Conservation (phyloP, 2,113 vertebrate genomes). For the Gila orcuttii region DNA sequence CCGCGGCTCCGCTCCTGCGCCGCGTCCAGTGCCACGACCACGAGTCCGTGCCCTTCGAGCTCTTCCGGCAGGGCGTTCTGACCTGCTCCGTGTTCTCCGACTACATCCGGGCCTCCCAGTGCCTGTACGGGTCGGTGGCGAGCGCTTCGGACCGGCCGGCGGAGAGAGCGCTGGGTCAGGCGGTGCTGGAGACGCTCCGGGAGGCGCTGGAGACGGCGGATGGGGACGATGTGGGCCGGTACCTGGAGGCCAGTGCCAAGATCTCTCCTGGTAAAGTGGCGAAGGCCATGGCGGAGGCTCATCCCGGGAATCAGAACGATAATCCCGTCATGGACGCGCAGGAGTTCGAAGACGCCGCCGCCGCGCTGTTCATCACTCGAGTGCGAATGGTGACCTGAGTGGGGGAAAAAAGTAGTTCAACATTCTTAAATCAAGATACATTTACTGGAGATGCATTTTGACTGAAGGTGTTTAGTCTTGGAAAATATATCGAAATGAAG, state of each 20-base stretch:
- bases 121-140: slow-evolving; percentile 82
- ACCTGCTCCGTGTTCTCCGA: slow-evolving; percentile 89
- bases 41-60: slow-evolving; percentile 86
- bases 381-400: slow-evolving; percentile 83
- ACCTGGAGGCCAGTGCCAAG: slow-evolving; percentile 88
- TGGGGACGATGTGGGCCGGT: slow-evolving; percentile 67
- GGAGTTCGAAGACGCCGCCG: slow-evolving; percentile 88
- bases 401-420: too few species aligned
- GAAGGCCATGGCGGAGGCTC: slow-evolving; percentile 81
- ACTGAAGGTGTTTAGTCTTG: too few species aligned
- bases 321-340: slow-evolving; percentile 81
- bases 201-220: slow-evolving; percentile 79
- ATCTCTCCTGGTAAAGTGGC: slow-evolving; percentile 85
- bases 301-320: slow-evolving; percentile 65
- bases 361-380: slow-evolving; percentile 84
- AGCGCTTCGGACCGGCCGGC: slow-evolving; percentile 70
- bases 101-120: slow-evolving; percentile 82
- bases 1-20: slow-evolving; percentile 77
- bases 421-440: too few species aligned
- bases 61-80: slow-evolving; percentile 89
- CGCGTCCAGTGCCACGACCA: slow-evolving; percentile 88
- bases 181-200: slow-evolving; percentile 84
- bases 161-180: slow-evolving; percentile 78
- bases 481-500: too few species aligned
- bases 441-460: too few species aligned